Percentiles rank a stretch among this genome's conserved stretches.
Evolutionary conservation across 2,113 vertebrate genomes (phyloP).

Genomic region (Sakesphorus luctuosus): DNA sequence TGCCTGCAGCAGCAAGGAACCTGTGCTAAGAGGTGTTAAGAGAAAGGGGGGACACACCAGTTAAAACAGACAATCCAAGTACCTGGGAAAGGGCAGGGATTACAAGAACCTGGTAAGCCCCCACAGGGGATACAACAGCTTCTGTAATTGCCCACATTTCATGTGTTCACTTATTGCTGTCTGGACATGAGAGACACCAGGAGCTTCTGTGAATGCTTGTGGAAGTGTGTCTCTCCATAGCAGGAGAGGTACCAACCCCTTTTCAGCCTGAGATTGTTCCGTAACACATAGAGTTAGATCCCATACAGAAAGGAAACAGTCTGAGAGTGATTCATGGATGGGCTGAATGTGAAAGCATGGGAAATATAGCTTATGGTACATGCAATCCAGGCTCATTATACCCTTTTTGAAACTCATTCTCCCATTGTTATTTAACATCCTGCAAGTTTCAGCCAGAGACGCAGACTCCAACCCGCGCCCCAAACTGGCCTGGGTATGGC

Average conservation of each 20-base stretch:
- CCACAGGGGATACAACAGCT: background rate
- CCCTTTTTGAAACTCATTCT: slow-evolving; percentile 27
- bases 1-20: background rate
- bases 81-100: background rate
- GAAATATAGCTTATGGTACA: slow-evolving; percentile 32
- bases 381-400: slow-evolving; percentile 22
- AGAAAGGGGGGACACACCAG: background rate
- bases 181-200: background rate
- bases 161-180: background rate
- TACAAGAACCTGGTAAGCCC: background rate
- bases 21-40: background rate
- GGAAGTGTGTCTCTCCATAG: background rate
- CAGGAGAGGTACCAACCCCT: background rate
- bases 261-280: background rate
- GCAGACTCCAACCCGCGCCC: slow-evolving; percentile 29
- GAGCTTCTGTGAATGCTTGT: background rate
- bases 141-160: background rate
- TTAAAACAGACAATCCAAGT: background rate
- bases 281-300: background rate
- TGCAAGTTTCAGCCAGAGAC: slow-evolving; percentile 52
- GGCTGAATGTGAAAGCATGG: background rate
- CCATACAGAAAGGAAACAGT: background rate
- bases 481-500: slow-evolving; percentile 56
- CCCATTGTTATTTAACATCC: slow-evolving; percentile 66
- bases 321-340: background rate